Conservation (phyloP, 2,888 invertebrate species). For the Amiota mariae region DNA sequence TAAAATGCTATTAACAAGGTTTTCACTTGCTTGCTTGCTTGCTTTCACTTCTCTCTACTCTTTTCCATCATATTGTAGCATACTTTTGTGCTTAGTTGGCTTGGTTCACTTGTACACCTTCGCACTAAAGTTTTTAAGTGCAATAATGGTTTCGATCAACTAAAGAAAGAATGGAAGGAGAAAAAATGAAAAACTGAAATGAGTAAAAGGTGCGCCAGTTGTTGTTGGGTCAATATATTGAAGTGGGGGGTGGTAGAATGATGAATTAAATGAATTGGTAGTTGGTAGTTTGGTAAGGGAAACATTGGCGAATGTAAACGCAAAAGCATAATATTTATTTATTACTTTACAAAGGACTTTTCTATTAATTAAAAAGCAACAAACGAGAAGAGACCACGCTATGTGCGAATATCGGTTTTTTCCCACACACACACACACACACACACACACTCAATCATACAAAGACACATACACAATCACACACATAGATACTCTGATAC, state of each 20-base stretch:
- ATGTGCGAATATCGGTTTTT: background rate
- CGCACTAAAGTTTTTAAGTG: background rate
- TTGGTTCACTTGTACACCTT: conserved; percentile 10
- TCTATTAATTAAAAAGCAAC: conserved; percentile 73
- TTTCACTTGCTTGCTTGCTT: conserved; percentile 16
- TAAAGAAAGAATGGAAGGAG: background rate
- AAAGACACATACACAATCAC: conserved; percentile 32
- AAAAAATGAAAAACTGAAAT: background rate
- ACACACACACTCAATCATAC: conserved; percentile 33
- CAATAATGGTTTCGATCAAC: too few species aligned
- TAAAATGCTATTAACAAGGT: conserved; percentile 7
- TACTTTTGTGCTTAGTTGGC: conserved; percentile 5
- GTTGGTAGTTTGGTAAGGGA: too few species aligned
- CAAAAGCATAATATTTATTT: conserved; percentile 71
- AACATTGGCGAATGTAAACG: conserved; percentile 50
- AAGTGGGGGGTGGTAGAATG: background rate
- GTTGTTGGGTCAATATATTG: background rate
- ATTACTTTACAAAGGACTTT: conserved; percentile 72
- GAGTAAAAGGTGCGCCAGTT: background rate
- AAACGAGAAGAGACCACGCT: conserved; percentile 42
- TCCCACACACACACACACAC: conserved; percentile 4
- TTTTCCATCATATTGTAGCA: background rate
- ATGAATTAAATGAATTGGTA: background rate
- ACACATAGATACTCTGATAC: conserved; percentile 29
- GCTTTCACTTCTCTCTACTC: background rate